These are phyloP conservation scores for Thamnaconus septentrionalis DNA, from an alignment of 2,113 vertebrate species.

Conservation along the genomic window DNA sequence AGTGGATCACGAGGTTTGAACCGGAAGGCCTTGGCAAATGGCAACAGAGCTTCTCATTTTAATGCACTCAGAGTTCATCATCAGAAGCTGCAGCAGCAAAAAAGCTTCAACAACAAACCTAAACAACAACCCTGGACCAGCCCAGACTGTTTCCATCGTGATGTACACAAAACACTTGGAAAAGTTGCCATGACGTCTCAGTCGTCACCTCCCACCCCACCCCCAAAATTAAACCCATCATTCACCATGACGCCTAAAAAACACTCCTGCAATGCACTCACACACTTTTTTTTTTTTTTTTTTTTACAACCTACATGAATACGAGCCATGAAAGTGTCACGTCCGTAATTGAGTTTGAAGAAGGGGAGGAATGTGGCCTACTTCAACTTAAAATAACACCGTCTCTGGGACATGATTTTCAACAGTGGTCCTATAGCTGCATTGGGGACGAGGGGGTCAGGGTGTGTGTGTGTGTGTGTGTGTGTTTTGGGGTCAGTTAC, in stretches of 20 bases:
- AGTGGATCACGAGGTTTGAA: no score
- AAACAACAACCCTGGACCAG: no score
- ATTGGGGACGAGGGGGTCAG: no score
- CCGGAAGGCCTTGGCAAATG: no score
- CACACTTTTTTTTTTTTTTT: slow-evolving; percentile 22
- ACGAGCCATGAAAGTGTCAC: slow-evolving; percentile 38
- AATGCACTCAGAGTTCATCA: no score
- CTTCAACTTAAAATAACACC: slow-evolving; percentile 61
- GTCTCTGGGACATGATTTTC: slow-evolving; percentile 29
- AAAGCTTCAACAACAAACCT: no score
- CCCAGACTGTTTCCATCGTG: neutral
- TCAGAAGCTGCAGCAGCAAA: no score
- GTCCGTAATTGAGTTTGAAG: slow-evolving; percentile 39
- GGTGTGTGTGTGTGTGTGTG: no score
- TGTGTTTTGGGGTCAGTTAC: no score
- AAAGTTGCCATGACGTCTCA: slow-evolving; percentile 16
- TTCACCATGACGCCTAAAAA: slow-evolving; percentile 43
- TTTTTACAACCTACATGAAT: slow-evolving; percentile 17
- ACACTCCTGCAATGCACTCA: slow-evolving; percentile 5
- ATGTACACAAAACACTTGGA: slow-evolving; percentile 43
- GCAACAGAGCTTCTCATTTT: no score
- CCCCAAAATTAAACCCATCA: slow-evolving; percentile 60
- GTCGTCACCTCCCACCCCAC: slow-evolving; percentile 29
- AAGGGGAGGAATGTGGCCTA: slow-evolving; percentile 53
- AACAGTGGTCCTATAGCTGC: slow-evolving; percentile 25